A percentile compares a stretch with the other conserved stretches of the same genome.
These are phyloP conservation scores for Apostichopus californicus DNA, from an alignment of 35 echinoderm and acorn worm genomes.

Conservation along the genomic window DNA sequence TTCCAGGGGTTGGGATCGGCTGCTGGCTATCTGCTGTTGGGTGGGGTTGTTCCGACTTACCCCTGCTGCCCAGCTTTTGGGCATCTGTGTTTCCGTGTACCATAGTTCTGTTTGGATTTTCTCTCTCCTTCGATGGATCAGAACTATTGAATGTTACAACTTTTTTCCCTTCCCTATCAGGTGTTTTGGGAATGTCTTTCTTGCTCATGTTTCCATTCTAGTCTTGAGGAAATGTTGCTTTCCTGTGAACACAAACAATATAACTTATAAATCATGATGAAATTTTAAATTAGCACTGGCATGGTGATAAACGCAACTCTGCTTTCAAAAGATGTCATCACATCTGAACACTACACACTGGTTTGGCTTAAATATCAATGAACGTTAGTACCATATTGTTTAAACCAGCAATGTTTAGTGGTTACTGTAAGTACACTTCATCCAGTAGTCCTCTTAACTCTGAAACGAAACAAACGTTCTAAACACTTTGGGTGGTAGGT, in stretches of 20 bases:
- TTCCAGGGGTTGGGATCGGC: constrained; percentile 24
- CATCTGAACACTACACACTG: too few species aligned
- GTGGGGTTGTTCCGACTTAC: constrained; percentile 37
- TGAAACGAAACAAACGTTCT: too few species aligned
- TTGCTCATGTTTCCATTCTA: constrained; percentile 64
- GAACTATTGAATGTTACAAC: constrained; percentile 25
- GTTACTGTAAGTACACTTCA: too few species aligned
- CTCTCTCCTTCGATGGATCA: constrained; percentile 32
- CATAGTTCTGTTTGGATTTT: constrained; percentile 41
- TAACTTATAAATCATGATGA: too few species aligned
- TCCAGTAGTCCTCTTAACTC: too few species aligned
- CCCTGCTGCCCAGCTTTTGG: constrained; percentile 58
- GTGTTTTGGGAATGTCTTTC: constrained; percentile 37
- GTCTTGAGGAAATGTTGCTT: constrained; percentile 24
- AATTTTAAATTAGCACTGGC: too few species aligned
- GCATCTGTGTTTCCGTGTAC: constrained; percentile 55
- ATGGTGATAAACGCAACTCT: too few species aligned
- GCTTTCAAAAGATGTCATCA: too few species aligned
- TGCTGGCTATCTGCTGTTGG: constrained; percentile 39
- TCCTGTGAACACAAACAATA: constrained; percentile 27
- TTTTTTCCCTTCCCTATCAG: constrained; percentile 57
- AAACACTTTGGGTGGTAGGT: too few species aligned
- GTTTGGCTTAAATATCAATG: too few species aligned
- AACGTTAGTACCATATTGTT: too few species aligned
- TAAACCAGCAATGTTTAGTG: too few species aligned